Base-by-base conservation (phyloP, 1,140 invertebrate species). In the Pseudomyrmex flavicornis region DNA sequence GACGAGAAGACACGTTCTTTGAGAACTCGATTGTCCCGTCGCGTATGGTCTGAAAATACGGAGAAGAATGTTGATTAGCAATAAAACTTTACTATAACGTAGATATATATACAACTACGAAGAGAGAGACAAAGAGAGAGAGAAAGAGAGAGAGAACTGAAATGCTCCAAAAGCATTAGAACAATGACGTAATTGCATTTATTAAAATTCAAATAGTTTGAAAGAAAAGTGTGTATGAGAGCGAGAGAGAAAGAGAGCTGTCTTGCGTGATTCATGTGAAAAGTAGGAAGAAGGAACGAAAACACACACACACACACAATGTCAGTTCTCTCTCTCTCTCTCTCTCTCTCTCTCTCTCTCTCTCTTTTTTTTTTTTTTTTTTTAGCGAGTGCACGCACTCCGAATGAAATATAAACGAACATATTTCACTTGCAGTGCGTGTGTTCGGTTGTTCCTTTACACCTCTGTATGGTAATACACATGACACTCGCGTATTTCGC, bases 371-470 rank as follows among this genome's bases (percentile, higher is more conserved):
- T n/a, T n/a, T n/a, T n/a, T n/a, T n/a, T n/a, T n/a, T n/a, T n/a
- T n/a, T n/a, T n/a, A n/a, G 76, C 76, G 76, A 80, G 66, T 35
- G 76, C 66, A 80, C 66, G 76, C 76, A 70, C 66, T 70, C 56
- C n/a, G 76, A 80, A 70, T 80, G 66, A 80, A 80, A 80, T 80
- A 80, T 80, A 80, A 80, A 80, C 76, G 76, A 70, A 70, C 76
- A 80, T 80, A 80, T 80, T 80, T 80, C 76, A 80, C 66, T 72
- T 66, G 76, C 66, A 70, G 54, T 70, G 76, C 76, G 66, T 80
- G 66, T 66, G 65, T 72, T 70, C 44, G 76, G 76, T 70, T 80
- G 66, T 80, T 80, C 44, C 54, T 80, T 80, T 70, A 80, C 76
- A 80, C 54, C 44, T 70, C 46, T 80, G 63, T 46, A 35, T 26